phyloP scores from a whole-genome alignment of 2,888 invertebrate genomes.

The Heliothis peltigera region DNA sequence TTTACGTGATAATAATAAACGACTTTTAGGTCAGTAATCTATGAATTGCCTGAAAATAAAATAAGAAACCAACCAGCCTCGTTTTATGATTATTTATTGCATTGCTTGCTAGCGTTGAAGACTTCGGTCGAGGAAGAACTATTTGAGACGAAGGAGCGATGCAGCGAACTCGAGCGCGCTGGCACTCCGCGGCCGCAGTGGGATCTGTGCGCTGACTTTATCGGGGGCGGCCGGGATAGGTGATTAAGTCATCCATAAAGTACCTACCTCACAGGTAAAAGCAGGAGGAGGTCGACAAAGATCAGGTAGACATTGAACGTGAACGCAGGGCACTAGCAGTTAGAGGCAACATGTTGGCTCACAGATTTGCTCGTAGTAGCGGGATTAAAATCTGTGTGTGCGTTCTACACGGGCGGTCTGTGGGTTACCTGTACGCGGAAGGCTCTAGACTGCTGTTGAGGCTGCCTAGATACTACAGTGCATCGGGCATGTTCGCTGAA shows the following conservation, averaged over 20 bases:
- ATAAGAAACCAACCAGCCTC: too few relatives aligned
- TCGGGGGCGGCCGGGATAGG: slow-evolving; percentile 86
- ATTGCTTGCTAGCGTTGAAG: slow-evolving; percentile 70
- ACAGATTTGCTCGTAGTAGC: slow-evolving; percentile 6
- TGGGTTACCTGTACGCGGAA: too few relatives aligned
- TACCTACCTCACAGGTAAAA: too few relatives aligned
- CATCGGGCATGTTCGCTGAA: too few relatives aligned
- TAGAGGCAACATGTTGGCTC: slow-evolving; percentile 3
- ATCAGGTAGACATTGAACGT: not conserved
- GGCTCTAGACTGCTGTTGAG: too few relatives aligned
- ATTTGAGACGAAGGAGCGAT: slow-evolving; percentile 81
- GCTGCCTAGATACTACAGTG: too few relatives aligned
- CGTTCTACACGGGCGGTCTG: too few relatives aligned
- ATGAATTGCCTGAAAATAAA: too few relatives aligned
- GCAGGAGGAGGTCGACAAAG: too few relatives aligned
- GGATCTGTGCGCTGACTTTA: slow-evolving; percentile 87
- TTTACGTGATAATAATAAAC: slow-evolving; percentile 72
- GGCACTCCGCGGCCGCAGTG: slow-evolving; percentile 87
- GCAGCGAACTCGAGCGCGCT: slow-evolving; percentile 83
- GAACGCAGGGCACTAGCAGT: slow-evolving; percentile 1
- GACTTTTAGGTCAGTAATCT: slow-evolving; percentile 68
- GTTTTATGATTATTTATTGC: not conserved
- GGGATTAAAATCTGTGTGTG: too few relatives aligned
- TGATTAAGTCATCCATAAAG: too few relatives aligned
- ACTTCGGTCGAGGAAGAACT: slow-evolving; percentile 79